Base-by-base conservation (phyloP, 2,888 invertebrate genomes). In the Sicus ferrugineus region DNA sequence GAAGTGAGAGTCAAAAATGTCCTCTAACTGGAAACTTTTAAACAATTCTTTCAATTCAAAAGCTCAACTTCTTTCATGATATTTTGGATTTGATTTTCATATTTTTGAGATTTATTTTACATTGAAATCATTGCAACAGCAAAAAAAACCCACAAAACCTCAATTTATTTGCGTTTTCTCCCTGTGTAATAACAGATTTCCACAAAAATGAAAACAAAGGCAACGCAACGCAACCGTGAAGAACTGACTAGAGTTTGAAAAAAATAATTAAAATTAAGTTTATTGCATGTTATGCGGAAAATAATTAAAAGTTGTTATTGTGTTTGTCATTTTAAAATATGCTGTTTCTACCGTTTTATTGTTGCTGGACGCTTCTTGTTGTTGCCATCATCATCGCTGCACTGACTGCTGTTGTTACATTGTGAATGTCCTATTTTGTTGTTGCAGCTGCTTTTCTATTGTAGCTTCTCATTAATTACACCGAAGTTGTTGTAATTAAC, bases 401-500 rank as follows among this genome's bases (percentile, higher is more conserved):
- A 34, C 34, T 34, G 14, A 34, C 16, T n/a, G 42, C 42, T n/a
- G 16, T 11, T 11, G 11, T 34, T 11, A 11, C 11, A 11, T 34
- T 34, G 34, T 34, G 34, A 34, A 11, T 34, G 34, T 34, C n/a
- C n/a, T n/a, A n/a, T n/a, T n/a, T 34, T 6, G 2, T 23, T 61
- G 38, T 23, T 38, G 38, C 34, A 11, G 19, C 21, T 61, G 61
- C 38, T 34, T 48, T 59, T 3, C 21, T 31, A 31, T 30, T 23
- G 19, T 11, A 28, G 48, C n/a, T 21, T 30, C 19, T 30, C 11
- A 34, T 52, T 65, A 65, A 54, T 65, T 64, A 54, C 38, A 21
- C 16, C 30, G 11, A 62, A 28, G 62, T 46, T 65, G 23, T 23
- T 65, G 65, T 31, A 64, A 52, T 52, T 65, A 65, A 54, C 50